Evolutionary conservation across 2,888 invertebrate genomes (phyloP), one percentile per base, ranked within the genome.

Genomic region (Chloroclysta siterata): DNA sequence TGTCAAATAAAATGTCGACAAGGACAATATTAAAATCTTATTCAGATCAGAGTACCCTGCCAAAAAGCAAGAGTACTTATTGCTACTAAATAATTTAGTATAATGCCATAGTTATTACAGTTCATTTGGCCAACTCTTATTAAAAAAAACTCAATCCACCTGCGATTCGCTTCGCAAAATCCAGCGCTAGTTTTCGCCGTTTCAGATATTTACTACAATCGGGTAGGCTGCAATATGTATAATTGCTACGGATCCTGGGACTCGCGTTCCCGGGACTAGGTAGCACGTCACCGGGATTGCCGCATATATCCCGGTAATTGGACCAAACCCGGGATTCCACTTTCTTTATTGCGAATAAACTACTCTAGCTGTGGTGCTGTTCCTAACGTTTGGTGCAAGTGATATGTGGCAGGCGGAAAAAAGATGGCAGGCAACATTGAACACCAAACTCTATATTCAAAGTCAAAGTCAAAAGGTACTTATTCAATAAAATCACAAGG

Each of bases 341-440:
- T 93, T 90, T 90, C 91, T 92, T 93, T 93, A 93, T 92, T 93
- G 90, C 90, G 74, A 88, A 92, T 92, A 93, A 93, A 92, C 89
- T 90, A 90, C 85, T 86, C 86, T 84, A 85, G 82, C 87, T 82
- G 88, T 85, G 84, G 85, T 84, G 87, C 84, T 88, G 84, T 87
- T 89, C 83, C 87, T 82, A 75, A 72, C 68, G 70, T 67, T 62
- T 67, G 79, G 84, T 72, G 56, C 65, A 75, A 81, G 71, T 67
- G 47, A 65, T 48, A 50, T 70, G 71, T 46, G 41, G 8, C 8
- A 0, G 67, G 77, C 77, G 76, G 8, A 2, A 3, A 39, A 11
- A 11, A 10, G 7, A 33, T 33, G 6, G 1, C 7, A 22, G 22
- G 22, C 22, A 22, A 22, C 22, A 2, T 22, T 22, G 22, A 22